Evolutionary conservation across 2,797 vertebrate species (phyloP).

Genomic region (Harpagifer antarcticus): DNA sequence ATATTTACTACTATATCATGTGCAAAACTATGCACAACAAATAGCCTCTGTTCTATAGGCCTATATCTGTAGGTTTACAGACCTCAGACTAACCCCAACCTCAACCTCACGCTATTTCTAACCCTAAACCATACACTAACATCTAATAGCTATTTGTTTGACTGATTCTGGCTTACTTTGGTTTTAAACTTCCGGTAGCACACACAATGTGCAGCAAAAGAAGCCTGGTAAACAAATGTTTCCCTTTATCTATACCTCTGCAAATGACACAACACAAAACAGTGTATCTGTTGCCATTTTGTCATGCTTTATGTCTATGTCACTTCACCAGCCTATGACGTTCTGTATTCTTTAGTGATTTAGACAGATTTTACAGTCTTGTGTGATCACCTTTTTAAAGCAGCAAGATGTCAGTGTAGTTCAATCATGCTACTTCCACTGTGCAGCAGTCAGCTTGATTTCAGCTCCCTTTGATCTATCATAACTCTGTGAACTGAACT

Average conservation of each 20-base stretch:
- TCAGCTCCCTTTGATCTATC: conserved; percentile 43
- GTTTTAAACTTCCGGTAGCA: conserved; percentile 22
- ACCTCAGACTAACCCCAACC: conserved; percentile 3
- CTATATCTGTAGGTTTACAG: too few relatives aligned
- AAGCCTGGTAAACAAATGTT: conserved; percentile 31
- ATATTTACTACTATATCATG: not conserved
- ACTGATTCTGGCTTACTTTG: conserved; percentile 26
- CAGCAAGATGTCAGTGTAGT: not conserved
- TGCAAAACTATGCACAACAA: not conserved
- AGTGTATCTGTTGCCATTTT: not conserved
- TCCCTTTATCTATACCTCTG: conserved; percentile 9
- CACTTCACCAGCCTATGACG: conserved; percentile 44
- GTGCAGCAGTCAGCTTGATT: conserved; percentile 23
- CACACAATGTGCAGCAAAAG: conserved; percentile 6
- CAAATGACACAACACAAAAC: conserved; percentile 17
- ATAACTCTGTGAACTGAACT: conserved; percentile 21
- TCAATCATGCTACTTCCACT: conserved; percentile 2
- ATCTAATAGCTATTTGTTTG: not conserved
- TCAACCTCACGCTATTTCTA: conserved; percentile 24
- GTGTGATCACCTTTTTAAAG: not conserved
- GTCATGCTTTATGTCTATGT: conserved; percentile 16
- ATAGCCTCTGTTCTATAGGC: not conserved
- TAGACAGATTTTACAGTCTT: too few relatives aligned
- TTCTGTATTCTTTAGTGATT: conserved; percentile 1
- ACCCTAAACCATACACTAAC: conserved; percentile 7